These are phyloP conservation scores for Watersipora subatra DNA, from an alignment of 1,140 invertebrate genomes.

Conservation along the genomic window DNA sequence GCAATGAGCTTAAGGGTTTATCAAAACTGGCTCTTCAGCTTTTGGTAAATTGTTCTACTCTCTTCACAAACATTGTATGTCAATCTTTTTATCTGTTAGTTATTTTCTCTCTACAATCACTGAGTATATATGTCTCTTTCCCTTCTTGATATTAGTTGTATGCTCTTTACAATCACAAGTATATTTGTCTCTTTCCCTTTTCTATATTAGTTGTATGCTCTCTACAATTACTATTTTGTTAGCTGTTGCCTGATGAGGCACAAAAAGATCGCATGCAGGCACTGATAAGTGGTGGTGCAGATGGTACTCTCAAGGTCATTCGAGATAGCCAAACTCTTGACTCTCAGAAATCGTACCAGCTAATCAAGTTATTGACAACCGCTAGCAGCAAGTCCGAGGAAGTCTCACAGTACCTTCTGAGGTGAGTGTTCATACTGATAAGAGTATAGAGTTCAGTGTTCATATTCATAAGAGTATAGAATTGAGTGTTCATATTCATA, in stretches of 20 bases:
- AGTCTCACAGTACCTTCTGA: conserved; percentile 40
- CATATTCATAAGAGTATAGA: too few relatives aligned
- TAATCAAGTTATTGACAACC: conserved; percentile 43
- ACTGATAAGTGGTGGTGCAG: neutral
- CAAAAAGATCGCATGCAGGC: neutral
- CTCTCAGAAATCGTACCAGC: conserved; percentile 42
- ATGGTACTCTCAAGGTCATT: conserved; percentile 27
- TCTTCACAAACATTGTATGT: too few relatives aligned
- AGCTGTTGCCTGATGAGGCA: neutral
- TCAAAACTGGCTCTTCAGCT: neutral
- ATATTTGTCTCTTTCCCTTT: too few relatives aligned
- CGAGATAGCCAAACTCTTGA: conserved; percentile 35
- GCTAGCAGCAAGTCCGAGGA: conserved; percentile 33
- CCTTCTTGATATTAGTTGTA: too few relatives aligned
- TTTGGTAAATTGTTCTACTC: neutral
- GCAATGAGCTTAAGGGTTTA: neutral
- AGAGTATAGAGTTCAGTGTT: too few relatives aligned
- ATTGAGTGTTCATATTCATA: too few relatives aligned
- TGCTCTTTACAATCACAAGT: too few relatives aligned
- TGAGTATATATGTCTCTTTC: too few relatives aligned
- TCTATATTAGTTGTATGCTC: too few relatives aligned
- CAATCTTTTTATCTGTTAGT: too few relatives aligned
- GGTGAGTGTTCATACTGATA: conserved; percentile 18
- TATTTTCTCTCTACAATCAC: too few relatives aligned
- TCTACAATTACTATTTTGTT: too few relatives aligned